Percentiles rank a stretch among this genome's conserved stretches.
These are phyloP conservation scores for Xylota sylvarum DNA, from an alignment of 2,888 invertebrate genomes.

Conservation along the genomic window DNA sequence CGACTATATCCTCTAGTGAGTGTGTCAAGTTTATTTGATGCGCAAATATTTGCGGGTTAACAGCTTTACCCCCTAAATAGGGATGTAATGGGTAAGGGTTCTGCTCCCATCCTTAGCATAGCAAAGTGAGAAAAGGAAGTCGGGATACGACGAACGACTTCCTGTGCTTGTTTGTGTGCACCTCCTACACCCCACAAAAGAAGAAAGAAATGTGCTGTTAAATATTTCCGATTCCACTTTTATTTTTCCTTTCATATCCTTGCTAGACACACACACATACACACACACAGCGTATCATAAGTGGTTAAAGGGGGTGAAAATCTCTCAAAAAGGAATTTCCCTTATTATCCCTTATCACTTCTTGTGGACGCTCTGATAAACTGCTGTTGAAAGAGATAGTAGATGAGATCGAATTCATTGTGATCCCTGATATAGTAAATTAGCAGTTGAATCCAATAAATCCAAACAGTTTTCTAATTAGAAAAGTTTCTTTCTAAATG, in stretches of 20 bases:
- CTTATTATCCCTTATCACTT: constrained; percentile 21
- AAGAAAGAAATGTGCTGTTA: constrained; percentile 45
- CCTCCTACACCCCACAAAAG: not conserved
- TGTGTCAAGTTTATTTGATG: constrained; percentile 75
- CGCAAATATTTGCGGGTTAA: constrained; percentile 75
- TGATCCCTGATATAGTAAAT: constrained; percentile 14
- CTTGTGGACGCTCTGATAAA: not conserved
- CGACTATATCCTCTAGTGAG: not conserved
- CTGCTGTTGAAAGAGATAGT: constrained; percentile 2
- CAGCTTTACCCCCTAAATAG: constrained; percentile 52
- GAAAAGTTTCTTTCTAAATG: constrained; percentile 13
- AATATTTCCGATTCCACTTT: constrained; percentile 62
- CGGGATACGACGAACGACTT: constrained; percentile 41
- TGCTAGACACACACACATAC: no score
- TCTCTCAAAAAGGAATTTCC: constrained; percentile 20
- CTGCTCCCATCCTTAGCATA: not conserved
- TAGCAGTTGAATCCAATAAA: not conserved
- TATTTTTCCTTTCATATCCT: not conserved
- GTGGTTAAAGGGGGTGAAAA: constrained; percentile 17
- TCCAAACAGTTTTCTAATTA: constrained; percentile 20
- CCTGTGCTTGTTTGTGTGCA: constrained; percentile 51
- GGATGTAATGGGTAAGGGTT: constrained; percentile 24
- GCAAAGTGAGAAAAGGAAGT: constrained; percentile 19
- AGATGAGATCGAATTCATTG: not conserved
- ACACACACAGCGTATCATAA: not conserved